These are phyloP conservation scores for Phaenicophaeus curvirostris DNA, from an alignment of 2,797 vertebrate species.

Conservation along the genomic window DNA sequence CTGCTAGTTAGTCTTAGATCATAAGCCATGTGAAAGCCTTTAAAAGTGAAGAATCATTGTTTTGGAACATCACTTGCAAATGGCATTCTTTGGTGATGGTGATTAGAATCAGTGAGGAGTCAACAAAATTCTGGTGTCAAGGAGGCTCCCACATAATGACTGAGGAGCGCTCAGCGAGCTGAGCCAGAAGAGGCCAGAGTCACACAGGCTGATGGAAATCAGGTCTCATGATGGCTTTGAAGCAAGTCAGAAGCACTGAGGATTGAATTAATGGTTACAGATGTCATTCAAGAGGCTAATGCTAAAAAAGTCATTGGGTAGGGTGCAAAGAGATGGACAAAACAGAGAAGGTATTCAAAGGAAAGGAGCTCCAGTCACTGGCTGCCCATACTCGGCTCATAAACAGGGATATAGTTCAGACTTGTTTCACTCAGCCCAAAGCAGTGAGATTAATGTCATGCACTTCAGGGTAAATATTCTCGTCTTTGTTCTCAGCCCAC, in stretches of 20 bases:
- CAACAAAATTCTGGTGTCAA: neutral
- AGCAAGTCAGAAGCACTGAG: neutral
- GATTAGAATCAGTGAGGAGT: neutral
- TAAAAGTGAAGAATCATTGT: neutral
- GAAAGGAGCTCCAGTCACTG: neutral
- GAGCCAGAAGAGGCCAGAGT: constrained; percentile 4
- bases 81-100: neutral
- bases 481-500: neutral
- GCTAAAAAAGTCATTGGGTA: neutral
- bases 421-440: neutral
- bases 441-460: neutral
- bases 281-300: neutral
- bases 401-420: neutral
- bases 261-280: neutral
- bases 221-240: neutral
- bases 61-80: neutral
- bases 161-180: neutral
- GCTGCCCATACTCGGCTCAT: neutral
- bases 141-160: neutral
- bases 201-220: neutral
- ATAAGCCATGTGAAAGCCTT: neutral
- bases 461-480: neutral
- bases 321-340: neutral
- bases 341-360: neutral
- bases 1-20: neutral